These are phyloP conservation scores for Sapajus apella DNA, from an alignment of 2,113 vertebrate species.

Conservation along the genomic window DNA sequence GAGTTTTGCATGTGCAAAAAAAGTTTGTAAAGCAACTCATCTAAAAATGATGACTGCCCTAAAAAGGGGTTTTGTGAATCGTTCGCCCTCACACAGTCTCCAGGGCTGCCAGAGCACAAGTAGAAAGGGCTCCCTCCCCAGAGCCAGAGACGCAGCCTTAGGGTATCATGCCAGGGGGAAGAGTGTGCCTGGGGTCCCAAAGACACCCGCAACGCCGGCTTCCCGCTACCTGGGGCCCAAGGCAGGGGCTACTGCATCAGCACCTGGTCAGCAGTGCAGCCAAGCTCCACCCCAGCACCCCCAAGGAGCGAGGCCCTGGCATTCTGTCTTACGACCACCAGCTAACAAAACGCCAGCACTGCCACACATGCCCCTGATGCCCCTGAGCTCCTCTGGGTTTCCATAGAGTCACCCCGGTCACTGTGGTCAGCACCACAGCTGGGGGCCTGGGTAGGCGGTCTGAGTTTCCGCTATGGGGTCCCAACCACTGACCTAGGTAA, in stretches of 20 bases:
- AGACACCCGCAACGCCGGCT: neutral
- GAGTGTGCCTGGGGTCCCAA: too few relatives aligned
- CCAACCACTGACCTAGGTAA: neutral
- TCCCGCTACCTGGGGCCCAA: neutral
- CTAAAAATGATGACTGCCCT: neutral
- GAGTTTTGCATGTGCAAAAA: neutral
- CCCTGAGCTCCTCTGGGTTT: neutral
- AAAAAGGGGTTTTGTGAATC: neutral
- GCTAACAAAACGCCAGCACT: fast-evolving
- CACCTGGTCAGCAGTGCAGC: too few relatives aligned
- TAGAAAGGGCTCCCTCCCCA: neutral
- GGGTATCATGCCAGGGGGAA: neutral
- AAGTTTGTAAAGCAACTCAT: neutral
- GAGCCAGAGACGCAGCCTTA: neutral
- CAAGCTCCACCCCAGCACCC: neutral
- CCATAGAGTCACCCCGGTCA: neutral
- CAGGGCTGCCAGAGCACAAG: fast-evolving
- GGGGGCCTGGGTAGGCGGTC: neutral
- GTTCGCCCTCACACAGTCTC: neutral
- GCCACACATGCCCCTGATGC: neutral
- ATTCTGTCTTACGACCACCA: fast-evolving
- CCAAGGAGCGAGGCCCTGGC: fast-evolving
- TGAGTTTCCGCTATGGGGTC: neutral
- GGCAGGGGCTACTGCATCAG: fast-evolving
- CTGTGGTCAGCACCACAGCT: fast-evolving